Conservation (phyloP, 2,113 vertebrate genomes). For the Synchiropus splendidus region DNA sequence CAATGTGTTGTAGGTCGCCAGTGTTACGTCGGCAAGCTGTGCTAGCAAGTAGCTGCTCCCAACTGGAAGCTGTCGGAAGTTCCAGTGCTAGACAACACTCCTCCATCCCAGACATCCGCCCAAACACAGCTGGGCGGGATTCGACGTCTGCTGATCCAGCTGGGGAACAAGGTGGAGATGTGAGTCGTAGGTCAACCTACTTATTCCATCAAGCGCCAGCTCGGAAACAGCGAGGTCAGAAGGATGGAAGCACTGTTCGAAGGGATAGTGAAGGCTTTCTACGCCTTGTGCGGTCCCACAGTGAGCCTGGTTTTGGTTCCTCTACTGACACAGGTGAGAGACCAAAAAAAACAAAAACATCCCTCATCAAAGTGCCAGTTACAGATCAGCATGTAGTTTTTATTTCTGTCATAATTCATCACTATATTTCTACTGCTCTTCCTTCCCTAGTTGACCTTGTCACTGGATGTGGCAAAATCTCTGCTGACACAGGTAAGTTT, state of each 20-base stretch:
- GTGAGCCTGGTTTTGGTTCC: constrained; percentile 78
- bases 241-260: constrained; percentile 36
- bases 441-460: constrained; percentile 71
- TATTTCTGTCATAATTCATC: background rate
- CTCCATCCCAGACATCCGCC: constrained; percentile 73
- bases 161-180: constrained; percentile 17
- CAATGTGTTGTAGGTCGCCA: constrained; percentile 55
- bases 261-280: constrained; percentile 41
- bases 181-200: background rate
- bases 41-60: constrained; percentile 82
- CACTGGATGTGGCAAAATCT: constrained; percentile 74
- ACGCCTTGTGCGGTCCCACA: constrained; percentile 75
- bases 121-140: constrained; percentile 36
- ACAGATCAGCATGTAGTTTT: no score
- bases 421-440: constrained; percentile 5
- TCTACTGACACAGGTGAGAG: constrained; percentile 63
- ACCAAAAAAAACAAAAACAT: background rate
- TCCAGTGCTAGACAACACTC: constrained; percentile 48
- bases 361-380: no score
- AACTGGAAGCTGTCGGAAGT: constrained; percentile 70
- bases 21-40: constrained; percentile 61
- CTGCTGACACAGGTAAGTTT: constrained; percentile 74
- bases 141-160: constrained; percentile 10
- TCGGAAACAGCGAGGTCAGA: constrained; percentile 60
- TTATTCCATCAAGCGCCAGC: constrained; percentile 35